Evolutionary conservation across 2,113 vertebrate species (phyloP), one percentile per base, ranked within the genome.

Genomic region (Strigops habroptila): DNA sequence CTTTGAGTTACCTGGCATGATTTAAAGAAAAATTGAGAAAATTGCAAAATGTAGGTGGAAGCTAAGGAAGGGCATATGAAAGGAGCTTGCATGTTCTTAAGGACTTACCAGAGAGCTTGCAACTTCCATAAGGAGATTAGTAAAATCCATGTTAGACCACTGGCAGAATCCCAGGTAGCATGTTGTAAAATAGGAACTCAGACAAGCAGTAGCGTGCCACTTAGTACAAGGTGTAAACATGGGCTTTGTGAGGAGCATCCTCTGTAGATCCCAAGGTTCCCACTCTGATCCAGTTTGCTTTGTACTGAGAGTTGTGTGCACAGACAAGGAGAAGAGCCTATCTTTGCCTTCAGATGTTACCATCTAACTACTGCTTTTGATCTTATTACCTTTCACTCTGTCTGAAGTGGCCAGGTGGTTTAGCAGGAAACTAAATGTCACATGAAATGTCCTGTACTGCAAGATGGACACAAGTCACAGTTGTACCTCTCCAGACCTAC

Each of bases 301-400:
- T 39, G 43, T 0, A 1, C 3, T 2, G 14, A 14, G 78, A 0
- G 12, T 0, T 18, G 60, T 17, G 15, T 30, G 33, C 60, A 23
- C 30, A 23, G 9, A 7, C 5, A 46, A 74, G 70, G 55, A 68
- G n/a, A 25, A 33, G 65, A 69, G 19, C n/a, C n/a, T n/a, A 11
- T 14, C 51, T 89, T 68, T 52, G 41, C n/a, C 12, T 18, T 8
- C 48, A 52, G 48, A 13, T 9, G 39, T 30, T 19, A 75, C 11
- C 9, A 39, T 8, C 55, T 71, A 49, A 41, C 51, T 57, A 41
- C 6, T 44, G 57, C 55, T 82, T 75, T 33, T 21, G 28, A n/a
- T 31, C 30, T 51, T 9, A 7, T 12, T 33, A 28, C 17, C 59
- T 18, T 33, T 35, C 75, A 3, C 33, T 6, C 30, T 51, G 55